Base-by-base conservation (phyloP, 2,113 vertebrate species). In the Ctenodactylus gundi region DNA sequence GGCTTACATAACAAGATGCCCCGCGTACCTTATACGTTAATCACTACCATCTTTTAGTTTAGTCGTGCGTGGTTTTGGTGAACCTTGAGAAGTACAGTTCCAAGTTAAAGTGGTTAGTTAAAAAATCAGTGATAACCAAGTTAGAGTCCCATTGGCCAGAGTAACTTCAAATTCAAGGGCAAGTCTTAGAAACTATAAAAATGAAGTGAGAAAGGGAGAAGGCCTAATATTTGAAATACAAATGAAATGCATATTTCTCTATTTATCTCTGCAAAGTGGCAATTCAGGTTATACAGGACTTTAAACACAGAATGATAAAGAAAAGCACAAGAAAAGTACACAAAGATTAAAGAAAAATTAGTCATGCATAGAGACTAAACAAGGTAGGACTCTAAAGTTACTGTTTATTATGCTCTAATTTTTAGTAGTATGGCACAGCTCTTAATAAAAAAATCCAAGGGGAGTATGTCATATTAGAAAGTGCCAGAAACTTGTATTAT, bases 111-210 rank as follows among this genome's bases (percentile, higher is more conserved):
- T 27, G 55, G 17, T 83, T 94, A 58, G 31, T 88, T 36, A 53
- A 85, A 94, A 93, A 78, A 27, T 78, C 51, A 92, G 20, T 82
- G 60, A 65, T 39, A 55, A 73, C 20, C 18, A 57, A 25, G 5
- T 93, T 70, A 90, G 62, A 92, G 51, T 81, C 12, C 17, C 73
- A 25, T 70, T 80, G 44, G 17, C 53, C 31, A 81, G 46, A 93
- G 85, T 53, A 94, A 88, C 27, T 72, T 93, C 49, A 73, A 81
- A 8, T 91, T 95, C 72, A 90, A 77, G 27, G 25, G 17, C 70
- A 80, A 84, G 21, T 60, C 68, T 93, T 89, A 70, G 58, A 88
- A 94, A 78, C 11, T n/a, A 49, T 58, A 85, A 93, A 94, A 95
- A 34, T 78, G 49, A 64, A 85, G 15, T 73, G 20, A 89, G 62